phyloP scores from a whole-genome alignment of 1,140 invertebrate species.

The Geopemphigus sp. region DNA sequence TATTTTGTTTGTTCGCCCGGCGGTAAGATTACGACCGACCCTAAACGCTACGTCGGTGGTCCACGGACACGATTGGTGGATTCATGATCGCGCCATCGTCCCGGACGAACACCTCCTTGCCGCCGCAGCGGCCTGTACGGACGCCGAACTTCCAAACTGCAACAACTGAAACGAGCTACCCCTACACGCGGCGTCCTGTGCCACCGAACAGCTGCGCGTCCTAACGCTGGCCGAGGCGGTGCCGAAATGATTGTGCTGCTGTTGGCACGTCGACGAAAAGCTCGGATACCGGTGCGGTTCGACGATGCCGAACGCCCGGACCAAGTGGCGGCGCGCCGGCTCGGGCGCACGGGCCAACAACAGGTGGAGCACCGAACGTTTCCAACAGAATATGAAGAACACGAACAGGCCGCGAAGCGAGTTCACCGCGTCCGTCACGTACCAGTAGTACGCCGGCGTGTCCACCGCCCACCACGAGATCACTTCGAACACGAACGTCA shows the following conservation, averaged over 20 bases:
- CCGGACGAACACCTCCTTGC: not conserved
- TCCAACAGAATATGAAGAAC: constrained; percentile 56
- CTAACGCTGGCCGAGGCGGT: not conserved
- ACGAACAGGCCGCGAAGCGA: constrained; percentile 57
- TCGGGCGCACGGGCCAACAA: not conserved
- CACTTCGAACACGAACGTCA: constrained; percentile 57
- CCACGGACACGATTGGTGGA: too few species aligned
- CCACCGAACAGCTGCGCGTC: not conserved
- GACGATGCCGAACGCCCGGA: not conserved
- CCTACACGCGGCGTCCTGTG: too few species aligned
- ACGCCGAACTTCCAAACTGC: not conserved
- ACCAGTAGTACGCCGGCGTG: constrained; percentile 54
- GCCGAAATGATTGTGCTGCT: not conserved
- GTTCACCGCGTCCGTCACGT: constrained; percentile 56
- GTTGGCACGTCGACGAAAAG: constrained; percentile 4
- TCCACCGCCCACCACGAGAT: constrained; percentile 55
- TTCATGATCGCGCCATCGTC: not conserved
- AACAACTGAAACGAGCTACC: too few species aligned
- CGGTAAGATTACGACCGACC: too few species aligned
- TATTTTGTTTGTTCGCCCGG: too few species aligned
- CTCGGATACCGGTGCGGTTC: constrained; percentile 1
- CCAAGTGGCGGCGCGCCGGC: not conserved
- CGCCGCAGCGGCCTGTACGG: not conserved
- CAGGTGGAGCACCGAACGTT: constrained; percentile 29
- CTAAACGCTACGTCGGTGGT: too few species aligned